Conservation (phyloP, 37 sponge, comb jelly and placozoan genomes). For the Ianthella basta region DNA sequence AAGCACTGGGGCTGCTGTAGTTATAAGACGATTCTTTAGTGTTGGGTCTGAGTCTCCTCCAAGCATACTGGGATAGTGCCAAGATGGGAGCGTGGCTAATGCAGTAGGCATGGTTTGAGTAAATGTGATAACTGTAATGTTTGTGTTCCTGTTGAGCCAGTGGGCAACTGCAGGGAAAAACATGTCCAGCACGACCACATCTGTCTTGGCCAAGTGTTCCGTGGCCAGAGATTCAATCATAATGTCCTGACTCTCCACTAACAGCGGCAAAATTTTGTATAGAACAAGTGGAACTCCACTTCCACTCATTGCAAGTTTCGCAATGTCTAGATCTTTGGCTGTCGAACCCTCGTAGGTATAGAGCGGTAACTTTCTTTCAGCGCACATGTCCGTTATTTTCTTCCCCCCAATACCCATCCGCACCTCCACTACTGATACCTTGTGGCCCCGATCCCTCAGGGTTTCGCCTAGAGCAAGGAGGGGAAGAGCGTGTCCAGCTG, state of each 20-base stretch:
- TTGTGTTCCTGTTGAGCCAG: neutral
- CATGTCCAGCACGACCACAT: neutral
- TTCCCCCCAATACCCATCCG: no score
- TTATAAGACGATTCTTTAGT: no score
- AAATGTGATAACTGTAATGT: neutral
- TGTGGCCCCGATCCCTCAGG: slow-evolving; percentile 59
- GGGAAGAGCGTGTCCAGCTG: slow-evolving; percentile 33
- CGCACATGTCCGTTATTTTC: neutral
- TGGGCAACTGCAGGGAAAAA: neutral
- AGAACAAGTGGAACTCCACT: neutral
- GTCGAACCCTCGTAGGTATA: neutral
- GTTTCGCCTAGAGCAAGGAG: slow-evolving; percentile 50
- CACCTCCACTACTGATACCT: slow-evolving; percentile 36
- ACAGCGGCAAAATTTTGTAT: neutral
- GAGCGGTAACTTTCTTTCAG: neutral
- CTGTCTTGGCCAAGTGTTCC: neutral
- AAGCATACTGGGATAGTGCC: neutral
- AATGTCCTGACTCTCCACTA: neutral
- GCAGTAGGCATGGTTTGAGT: neutral
- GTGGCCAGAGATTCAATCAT: neutral
- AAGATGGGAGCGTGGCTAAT: neutral
- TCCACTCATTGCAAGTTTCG: no score
- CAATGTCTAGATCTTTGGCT: neutral
- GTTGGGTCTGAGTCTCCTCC: no score
- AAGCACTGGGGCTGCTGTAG: no score